phyloP scores from a whole-genome alignment of 2,797 vertebrate species.

The Microtus californicus region DNA sequence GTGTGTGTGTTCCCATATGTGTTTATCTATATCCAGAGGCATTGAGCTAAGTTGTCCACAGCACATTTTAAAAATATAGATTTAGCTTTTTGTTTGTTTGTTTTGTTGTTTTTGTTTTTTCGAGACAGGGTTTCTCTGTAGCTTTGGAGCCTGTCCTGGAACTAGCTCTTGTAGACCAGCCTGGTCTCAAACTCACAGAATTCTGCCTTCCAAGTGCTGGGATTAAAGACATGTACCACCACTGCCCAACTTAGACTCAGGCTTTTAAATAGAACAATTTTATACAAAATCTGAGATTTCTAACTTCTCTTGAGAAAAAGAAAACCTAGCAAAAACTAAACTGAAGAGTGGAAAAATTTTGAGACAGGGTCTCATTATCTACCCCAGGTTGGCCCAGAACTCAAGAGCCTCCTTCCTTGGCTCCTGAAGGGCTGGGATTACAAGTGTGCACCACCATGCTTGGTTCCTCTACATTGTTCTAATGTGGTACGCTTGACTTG shows the following conservation, averaged over 20 bases:
- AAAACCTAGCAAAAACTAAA: background rate
- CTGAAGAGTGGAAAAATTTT: background rate
- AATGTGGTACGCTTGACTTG: background rate
- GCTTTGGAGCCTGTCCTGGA: no score
- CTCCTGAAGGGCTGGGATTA: background rate
- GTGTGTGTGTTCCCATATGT: background rate
- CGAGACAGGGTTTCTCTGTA: no score
- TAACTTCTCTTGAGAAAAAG: background rate
- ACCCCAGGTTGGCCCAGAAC: background rate
- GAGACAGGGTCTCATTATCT: background rate
- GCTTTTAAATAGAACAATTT: background rate
- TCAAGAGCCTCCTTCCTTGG: no score
- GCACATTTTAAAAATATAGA: background rate
- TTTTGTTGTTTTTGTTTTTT: no score
- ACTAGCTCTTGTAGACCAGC: no score
- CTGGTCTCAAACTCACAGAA: no score
- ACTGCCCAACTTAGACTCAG: no score
- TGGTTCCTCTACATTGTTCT: background rate
- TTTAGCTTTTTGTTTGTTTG: background rate
- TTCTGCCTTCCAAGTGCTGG: no score
- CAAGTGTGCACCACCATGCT: no score
- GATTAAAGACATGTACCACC: no score
- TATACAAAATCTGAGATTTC: background rate
- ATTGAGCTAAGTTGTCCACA: background rate
- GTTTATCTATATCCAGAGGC: background rate